Evolutionary conservation across 2,797 vertebrate genomes (phyloP).

Genomic region (Pempheris klunzingeri): DNA sequence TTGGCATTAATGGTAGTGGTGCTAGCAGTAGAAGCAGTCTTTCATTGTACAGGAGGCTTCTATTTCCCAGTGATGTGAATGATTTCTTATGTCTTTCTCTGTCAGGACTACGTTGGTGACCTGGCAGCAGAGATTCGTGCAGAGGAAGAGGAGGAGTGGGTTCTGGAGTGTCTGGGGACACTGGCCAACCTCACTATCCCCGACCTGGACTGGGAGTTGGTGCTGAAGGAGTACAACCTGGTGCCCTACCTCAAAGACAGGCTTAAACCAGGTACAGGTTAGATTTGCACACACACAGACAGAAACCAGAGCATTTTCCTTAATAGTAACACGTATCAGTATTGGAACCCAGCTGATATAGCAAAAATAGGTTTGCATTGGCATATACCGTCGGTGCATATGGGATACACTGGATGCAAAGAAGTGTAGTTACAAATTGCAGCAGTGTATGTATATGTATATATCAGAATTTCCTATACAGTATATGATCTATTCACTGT

Average conservation of each 20-base stretch:
- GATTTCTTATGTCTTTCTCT: not conserved
- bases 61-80: not conserved
- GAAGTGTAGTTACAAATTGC: not conserved
- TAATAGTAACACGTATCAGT: not conserved
- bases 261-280: slow-evolving; percentile 90
- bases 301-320: too few relatives aligned
- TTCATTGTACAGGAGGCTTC: not conserved
- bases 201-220: slow-evolving; percentile 95
- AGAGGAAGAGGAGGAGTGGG: slow-evolving; percentile 93
- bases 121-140: slow-evolving; percentile 92
- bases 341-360: not conserved
- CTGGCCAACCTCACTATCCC: slow-evolving; percentile 94
- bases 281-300: not conserved
- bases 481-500: not conserved
- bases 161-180: slow-evolving; percentile 95
- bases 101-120: slow-evolving; percentile 94
- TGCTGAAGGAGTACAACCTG: slow-evolving; percentile 94
- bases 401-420: not conserved
- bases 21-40: not conserved
- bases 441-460: not conserved
- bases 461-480: not conserved
- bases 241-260: slow-evolving; percentile 95
- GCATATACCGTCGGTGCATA: not conserved
- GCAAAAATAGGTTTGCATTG: not conserved
- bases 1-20: not conserved